phyloP scores from a whole-genome alignment of 2,888 invertebrate genomes.

The Girardia tigrina region DNA sequence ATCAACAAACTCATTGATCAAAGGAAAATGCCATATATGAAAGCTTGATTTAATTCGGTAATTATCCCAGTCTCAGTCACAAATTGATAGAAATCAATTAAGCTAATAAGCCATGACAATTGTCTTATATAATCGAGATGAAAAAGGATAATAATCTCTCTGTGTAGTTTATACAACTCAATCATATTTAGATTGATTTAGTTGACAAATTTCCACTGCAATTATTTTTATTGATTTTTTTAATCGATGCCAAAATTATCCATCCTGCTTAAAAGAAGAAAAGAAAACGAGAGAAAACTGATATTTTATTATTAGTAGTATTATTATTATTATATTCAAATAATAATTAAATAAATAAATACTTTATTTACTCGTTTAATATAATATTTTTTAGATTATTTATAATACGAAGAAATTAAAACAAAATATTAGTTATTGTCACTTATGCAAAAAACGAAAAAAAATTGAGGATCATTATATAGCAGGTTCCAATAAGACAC shows the following conservation, averaged over 20 bases:
- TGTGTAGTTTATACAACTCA: slow-evolving; percentile 17
- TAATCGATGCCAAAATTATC: slow-evolving; percentile 19
- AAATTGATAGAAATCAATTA: slow-evolving; percentile 23
- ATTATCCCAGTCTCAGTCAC: slow-evolving; percentile 23
- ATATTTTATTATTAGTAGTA: too few species aligned
- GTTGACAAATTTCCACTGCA: slow-evolving; percentile 7
- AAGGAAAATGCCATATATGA: slow-evolving; percentile 14
- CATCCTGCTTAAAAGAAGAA: too few species aligned
- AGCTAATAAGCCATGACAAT: slow-evolving; percentile 23
- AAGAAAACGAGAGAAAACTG: too few species aligned
- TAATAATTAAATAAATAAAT: too few species aligned
- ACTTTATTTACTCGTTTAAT: too few species aligned
- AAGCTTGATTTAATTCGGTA: slow-evolving; percentile 23
- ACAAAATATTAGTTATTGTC: too few species aligned
- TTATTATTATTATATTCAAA: too few species aligned
- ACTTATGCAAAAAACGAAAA: too few species aligned
- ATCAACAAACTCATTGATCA: slow-evolving; percentile 23
- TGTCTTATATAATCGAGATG: slow-evolving; percentile 23
- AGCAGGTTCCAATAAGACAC: too few species aligned
- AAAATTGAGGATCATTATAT: too few species aligned
- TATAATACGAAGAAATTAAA: too few species aligned
- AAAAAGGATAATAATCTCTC: slow-evolving; percentile 23
- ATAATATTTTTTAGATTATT: too few species aligned
- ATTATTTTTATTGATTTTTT: slow-evolving; percentile 23
- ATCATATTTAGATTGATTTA: slow-evolving; percentile 3